phyloP scores from a whole-genome alignment of 2,113 vertebrate species.

The Dipodomys stephensi region DNA sequence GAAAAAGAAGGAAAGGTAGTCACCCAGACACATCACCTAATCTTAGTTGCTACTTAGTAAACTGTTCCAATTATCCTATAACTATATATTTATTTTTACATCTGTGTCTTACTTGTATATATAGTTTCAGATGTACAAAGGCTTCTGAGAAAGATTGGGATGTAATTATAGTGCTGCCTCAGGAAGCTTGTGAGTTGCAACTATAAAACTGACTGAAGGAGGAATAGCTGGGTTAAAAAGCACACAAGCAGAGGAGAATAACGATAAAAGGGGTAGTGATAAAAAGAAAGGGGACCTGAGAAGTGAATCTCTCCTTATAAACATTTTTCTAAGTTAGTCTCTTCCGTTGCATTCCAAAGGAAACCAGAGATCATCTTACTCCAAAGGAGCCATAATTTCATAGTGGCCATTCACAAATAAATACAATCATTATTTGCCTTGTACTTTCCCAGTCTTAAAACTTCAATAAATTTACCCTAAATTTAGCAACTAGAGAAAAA shows the following conservation, averaged over 20 bases:
- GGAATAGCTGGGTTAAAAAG: not conserved
- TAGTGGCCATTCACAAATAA: not conserved
- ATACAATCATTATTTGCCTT: not conserved
- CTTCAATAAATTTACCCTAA: not conserved
- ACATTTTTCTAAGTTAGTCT: not conserved
- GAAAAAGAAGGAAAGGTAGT: not conserved
- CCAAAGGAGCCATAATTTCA: not conserved
- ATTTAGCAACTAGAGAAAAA: not conserved
- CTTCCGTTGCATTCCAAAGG: not conserved
- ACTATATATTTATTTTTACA: conserved; percentile 15
- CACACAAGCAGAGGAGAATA: not conserved
- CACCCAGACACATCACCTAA: not conserved
- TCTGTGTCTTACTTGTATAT: not conserved
- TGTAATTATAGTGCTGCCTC: not conserved
- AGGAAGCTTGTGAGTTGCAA: not conserved
- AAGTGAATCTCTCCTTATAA: not conserved
- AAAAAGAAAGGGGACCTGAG: not conserved
- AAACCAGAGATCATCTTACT: not conserved
- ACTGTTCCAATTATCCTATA: not conserved
- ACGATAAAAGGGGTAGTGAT: not conserved
- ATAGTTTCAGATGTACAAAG: not conserved
- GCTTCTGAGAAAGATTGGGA: not conserved
- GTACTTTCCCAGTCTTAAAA: not conserved
- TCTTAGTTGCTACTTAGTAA: not conserved
- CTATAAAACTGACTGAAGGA: not conserved